These are phyloP conservation scores for Sebastes melanostomus DNA, from an alignment of 2,797 vertebrate genomes.

Conservation along the genomic window DNA sequence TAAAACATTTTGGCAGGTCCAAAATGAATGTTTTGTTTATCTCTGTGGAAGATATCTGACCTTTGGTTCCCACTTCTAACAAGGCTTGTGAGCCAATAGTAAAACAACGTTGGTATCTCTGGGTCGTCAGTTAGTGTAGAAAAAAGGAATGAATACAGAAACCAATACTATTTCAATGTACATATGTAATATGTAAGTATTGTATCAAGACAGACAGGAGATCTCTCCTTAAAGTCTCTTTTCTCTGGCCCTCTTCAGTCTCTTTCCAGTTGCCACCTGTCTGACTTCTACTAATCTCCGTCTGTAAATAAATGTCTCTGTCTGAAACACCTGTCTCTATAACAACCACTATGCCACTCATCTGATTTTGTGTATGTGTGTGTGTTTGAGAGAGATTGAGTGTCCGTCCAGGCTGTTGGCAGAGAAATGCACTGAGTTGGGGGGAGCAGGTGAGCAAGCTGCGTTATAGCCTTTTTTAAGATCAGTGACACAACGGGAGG, in stretches of 20 bases:
- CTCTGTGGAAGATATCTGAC: too few species aligned
- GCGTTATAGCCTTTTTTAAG: slow-evolving; percentile 81
- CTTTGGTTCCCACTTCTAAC: too few species aligned
- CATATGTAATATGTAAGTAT: background rate
- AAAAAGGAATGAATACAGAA: background rate
- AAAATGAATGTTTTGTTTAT: too few species aligned
- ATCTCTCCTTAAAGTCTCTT: background rate
- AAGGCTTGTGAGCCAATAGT: too few species aligned
- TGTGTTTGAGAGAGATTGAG: background rate
- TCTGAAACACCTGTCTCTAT: slow-evolving; percentile 24
- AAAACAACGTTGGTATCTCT: too few species aligned
- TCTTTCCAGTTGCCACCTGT: slow-evolving; percentile 5
- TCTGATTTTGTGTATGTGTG: background rate
- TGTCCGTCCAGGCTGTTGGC: slow-evolving; percentile 69
- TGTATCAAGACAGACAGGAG: background rate
- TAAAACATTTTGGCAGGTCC: too few species aligned
- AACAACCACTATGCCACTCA: slow-evolving; percentile 7
- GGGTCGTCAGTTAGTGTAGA: too few species aligned
- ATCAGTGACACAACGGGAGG: slow-evolving; percentile 81
- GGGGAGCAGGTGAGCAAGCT: slow-evolving; percentile 81
- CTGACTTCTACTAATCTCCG: slow-evolving; percentile 18
- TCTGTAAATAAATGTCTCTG: slow-evolving; percentile 29
- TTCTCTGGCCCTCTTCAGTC: background rate
- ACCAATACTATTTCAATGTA: background rate
- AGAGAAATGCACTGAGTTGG: slow-evolving; percentile 80